Percentiles rank a stretch among this genome's conserved stretches.
Conservation (phyloP, 2,888 invertebrate species). For the Steinernema hermaphroditum region DNA sequence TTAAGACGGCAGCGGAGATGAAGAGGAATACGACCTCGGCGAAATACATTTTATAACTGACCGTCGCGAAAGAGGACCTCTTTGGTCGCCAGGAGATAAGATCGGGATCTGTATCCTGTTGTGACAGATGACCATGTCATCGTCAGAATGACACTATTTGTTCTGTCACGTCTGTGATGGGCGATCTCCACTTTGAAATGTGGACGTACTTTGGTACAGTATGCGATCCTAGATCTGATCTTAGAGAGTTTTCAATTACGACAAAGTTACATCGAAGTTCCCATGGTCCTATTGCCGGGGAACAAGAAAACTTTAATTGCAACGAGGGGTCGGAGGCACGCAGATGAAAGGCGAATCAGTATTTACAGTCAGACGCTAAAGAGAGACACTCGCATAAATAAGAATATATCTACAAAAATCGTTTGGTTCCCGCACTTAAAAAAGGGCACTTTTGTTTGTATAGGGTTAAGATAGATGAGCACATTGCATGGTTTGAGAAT, state of each 20-base stretch:
- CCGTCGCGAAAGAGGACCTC: no score
- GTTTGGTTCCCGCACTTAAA: neutral
- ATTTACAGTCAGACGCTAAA: conserved; percentile 9
- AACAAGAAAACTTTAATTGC: neutral
- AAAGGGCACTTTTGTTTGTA: neutral
- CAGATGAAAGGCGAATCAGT: neutral
- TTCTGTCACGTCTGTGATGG: no score
- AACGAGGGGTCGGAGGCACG: neutral
- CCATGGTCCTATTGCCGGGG: neutral
- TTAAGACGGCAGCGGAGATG: no score
- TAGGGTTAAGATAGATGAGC: neutral
- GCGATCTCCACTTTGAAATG: no score
- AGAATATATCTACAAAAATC: neutral
- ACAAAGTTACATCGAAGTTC: neutral
- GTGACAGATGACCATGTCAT: no score
- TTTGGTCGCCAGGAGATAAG: no score
- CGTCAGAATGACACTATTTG: no score
- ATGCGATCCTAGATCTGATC: no score
- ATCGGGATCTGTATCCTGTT: no score
- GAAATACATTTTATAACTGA: no score
- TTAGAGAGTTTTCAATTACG: neutral
- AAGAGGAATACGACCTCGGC: no score
- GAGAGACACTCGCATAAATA: neutral
- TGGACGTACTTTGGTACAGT: no score
- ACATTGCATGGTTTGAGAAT: conserved; percentile 9